These are phyloP conservation scores for Muscina levida DNA, from an alignment of 2,888 invertebrate genomes.

Conservation along the genomic window DNA sequence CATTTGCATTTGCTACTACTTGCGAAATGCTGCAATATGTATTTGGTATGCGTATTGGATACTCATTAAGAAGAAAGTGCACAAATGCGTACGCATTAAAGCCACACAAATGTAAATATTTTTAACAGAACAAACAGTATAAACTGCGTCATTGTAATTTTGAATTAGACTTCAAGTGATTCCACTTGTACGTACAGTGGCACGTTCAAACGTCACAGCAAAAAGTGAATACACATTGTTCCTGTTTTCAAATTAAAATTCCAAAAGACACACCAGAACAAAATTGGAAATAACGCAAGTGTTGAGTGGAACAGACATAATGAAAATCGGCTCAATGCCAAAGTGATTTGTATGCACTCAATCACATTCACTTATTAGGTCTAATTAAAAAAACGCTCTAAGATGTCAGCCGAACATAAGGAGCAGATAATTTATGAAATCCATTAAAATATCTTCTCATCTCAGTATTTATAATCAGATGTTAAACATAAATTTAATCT, in stretches of 20 bases:
- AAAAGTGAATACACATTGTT: no score
- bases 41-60: no score
- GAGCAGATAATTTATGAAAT: slow-evolving; percentile 56
- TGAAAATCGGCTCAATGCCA: slow-evolving; percentile 42
- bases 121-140: no score
- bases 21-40: no score
- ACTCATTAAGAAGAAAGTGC: no score
- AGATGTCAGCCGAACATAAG: slow-evolving; percentile 41
- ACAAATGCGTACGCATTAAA: no score
- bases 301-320: background rate
- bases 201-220: no score
- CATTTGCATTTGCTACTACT: no score
- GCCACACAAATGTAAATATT: no score
- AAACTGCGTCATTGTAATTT: no score
- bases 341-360: slow-evolving; percentile 43
- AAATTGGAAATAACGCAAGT: background rate
- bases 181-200: no score
- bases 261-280: slow-evolving; percentile 3
- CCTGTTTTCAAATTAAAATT: slow-evolving; percentile 13
- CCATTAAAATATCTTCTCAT: slow-evolving; percentile 57
- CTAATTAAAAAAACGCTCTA: slow-evolving; percentile 54
- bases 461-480: slow-evolving; percentile 50
- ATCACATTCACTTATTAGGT: slow-evolving; percentile 54
- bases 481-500: slow-evolving; percentile 54
- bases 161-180: no score